Percentiles rank a stretch among this genome's conserved stretches.
These are phyloP conservation scores for Macrochelys suwanniensis DNA, from an alignment of 2,797 vertebrate genomes.

Conservation along the genomic window DNA sequence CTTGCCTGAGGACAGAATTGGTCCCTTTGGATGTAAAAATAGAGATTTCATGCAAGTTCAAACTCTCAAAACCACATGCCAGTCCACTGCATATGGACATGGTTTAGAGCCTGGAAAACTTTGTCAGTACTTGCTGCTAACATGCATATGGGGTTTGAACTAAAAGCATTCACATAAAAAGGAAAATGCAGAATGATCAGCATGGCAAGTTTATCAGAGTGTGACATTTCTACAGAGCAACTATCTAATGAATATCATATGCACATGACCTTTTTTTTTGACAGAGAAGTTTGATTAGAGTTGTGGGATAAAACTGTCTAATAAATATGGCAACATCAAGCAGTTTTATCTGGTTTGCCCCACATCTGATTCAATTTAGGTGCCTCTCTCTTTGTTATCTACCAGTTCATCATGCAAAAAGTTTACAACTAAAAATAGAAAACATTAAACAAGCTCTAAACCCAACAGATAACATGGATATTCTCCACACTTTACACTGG, in stretches of 20 bases:
- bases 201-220: slow-evolving; percentile 63
- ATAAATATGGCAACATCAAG: slow-evolving; percentile 54
- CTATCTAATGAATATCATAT: slow-evolving; percentile 81
- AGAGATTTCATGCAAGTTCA: slow-evolving; percentile 88
- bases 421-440: slow-evolving; percentile 78
- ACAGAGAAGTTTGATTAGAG: slow-evolving; percentile 66
- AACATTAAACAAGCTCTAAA: slow-evolving; percentile 81
- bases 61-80: slow-evolving; percentile 82
- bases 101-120: slow-evolving; percentile 73
- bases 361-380: slow-evolving; percentile 68
- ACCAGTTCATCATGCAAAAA: slow-evolving; percentile 83
- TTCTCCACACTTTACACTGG: slow-evolving; percentile 84
- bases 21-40: slow-evolving; percentile 75
- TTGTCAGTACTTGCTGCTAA: slow-evolving; percentile 68
- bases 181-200: slow-evolving; percentile 79
- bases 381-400: slow-evolving; percentile 71
- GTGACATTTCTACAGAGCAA: slow-evolving; percentile 79
- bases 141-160: slow-evolving; percentile 80
- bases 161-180: slow-evolving; percentile 77
- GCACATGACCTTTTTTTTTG: slow-evolving; percentile 77
- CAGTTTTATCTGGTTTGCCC: slow-evolving; percentile 75
- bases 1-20: slow-evolving; percentile 45
- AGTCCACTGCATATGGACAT: slow-evolving; percentile 76
- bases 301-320: slow-evolving; percentile 70
- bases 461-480: slow-evolving; percentile 82